phyloP scores from a whole-genome alignment of 2,888 invertebrate genomes.

The Dyspetes luteomarginatus region DNA sequence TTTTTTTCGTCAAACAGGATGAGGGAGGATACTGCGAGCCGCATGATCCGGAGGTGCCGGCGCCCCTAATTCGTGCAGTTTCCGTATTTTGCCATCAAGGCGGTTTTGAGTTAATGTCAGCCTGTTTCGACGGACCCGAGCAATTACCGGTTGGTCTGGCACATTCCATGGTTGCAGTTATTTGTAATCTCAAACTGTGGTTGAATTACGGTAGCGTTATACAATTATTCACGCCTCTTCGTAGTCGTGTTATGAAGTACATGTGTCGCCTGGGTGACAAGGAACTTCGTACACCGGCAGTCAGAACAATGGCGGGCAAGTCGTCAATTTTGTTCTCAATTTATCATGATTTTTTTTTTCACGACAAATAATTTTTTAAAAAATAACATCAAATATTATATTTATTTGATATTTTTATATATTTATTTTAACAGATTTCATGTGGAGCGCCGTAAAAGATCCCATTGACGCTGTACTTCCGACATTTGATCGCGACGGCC shows the following conservation, averaged over 20 bases:
- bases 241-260: conserved; percentile 94
- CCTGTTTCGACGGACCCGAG: conserved; percentile 91
- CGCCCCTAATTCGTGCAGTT: conserved; percentile 95
- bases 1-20: conserved; percentile 85
- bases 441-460: conserved; percentile 98
- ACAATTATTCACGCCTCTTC: conserved; percentile 93
- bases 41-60: conserved; percentile 96
- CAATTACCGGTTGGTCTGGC: conserved; percentile 95
- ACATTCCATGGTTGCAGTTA: conserved; percentile 95
- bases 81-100: conserved; percentile 96
- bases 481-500: conserved; percentile 94
- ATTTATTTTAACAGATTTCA: conserved; percentile 89
- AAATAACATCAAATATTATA: too few species aligned
- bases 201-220: conserved; percentile 95
- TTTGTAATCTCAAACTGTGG: conserved; percentile 97
- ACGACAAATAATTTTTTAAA: too few species aligned
- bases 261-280: conserved; percentile 97
- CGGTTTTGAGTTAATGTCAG: conserved; percentile 93
- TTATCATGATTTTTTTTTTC: conserved; percentile 17
- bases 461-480: conserved; percentile 92
- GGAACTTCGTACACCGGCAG: conserved; percentile 93
- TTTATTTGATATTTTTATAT: too few species aligned
- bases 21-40: conserved; percentile 96
- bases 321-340: conserved; percentile 41
- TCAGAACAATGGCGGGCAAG: conserved; percentile 95